Conservation (phyloP, 2,113 vertebrate genomes). For the Tor tambroides region DNA sequence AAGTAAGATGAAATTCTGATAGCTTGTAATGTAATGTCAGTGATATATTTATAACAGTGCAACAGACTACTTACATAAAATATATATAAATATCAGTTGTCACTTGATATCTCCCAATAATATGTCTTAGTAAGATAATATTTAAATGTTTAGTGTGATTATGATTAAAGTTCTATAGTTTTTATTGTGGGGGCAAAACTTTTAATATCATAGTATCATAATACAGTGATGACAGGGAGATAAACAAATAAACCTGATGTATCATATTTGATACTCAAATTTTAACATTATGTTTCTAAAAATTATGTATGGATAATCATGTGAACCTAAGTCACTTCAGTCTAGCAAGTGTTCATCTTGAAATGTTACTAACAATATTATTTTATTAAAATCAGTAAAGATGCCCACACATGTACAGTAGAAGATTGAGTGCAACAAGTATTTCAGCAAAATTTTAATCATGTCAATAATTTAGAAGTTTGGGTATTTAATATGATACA, state of each 20-base stretch:
- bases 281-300: not conserved
- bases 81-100: not conserved
- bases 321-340: not conserved
- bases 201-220: not conserved
- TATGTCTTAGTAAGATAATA: not conserved
- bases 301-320: no score
- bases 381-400: not conserved
- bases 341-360: not conserved
- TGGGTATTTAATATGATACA: no score
- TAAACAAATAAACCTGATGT: no score
- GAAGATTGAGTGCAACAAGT: no score
- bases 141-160: not conserved
- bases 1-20: not conserved
- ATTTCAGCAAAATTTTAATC: no score
- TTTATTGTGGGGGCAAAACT: not conserved
- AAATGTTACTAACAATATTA: not conserved
- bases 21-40: not conserved
- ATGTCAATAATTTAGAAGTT: no score
- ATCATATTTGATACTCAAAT: no score
- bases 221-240: not conserved
- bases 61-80: not conserved
- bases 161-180: not conserved
- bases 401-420: not conserved
- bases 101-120: not conserved
- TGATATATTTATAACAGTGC: not conserved